phyloP scores from a whole-genome alignment of 2,113 vertebrate species.

The Cebidichthys violaceus region DNA sequence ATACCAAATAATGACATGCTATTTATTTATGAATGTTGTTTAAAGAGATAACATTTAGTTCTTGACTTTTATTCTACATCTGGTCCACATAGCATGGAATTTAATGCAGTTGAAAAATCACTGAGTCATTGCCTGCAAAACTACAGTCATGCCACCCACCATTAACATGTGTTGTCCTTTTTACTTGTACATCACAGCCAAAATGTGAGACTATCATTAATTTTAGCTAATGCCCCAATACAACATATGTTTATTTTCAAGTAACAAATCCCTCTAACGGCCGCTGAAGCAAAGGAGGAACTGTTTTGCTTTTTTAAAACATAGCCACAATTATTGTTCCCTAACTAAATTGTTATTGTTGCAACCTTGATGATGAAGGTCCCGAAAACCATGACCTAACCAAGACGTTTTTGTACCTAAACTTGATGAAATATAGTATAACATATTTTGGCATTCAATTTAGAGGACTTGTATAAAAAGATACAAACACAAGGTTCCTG shows the following conservation, averaged over 20 bases:
- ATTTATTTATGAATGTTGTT: not conserved
- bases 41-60: not conserved
- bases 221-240: not conserved
- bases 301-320: not conserved
- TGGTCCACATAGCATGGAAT: not conserved
- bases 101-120: constrained; percentile 4
- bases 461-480: not conserved
- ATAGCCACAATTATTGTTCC: not conserved
- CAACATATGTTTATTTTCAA: not conserved
- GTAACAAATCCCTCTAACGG: not conserved
- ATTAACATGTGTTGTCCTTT: not conserved
- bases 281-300: too few relatives aligned
- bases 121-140: not conserved
- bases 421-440: not conserved
- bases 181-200: not conserved
- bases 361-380: not conserved
- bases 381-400: not conserved
- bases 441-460: not conserved
- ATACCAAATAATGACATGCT: not conserved
- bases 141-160: not conserved
- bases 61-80: not conserved
- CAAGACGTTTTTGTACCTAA: not conserved
- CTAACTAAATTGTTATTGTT: not conserved
- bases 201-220: not conserved
- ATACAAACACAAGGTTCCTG: too few relatives aligned